phyloP scores from a whole-genome alignment of 1,140 invertebrate species.

The Camponotus floridanus region DNA sequence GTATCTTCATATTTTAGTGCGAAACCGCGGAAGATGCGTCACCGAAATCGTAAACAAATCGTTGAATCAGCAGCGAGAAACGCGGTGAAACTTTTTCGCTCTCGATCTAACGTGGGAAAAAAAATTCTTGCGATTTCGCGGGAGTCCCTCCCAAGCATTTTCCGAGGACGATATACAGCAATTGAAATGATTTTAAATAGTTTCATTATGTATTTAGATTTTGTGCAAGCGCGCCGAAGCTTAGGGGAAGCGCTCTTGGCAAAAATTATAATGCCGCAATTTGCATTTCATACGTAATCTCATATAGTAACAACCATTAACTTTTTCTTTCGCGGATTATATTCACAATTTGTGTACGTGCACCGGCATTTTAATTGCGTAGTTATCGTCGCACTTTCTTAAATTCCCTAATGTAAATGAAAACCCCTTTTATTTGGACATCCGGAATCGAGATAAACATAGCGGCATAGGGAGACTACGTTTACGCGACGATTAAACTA shows the following conservation, averaged over 20 bases:
- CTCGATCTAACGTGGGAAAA: background rate
- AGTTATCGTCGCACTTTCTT: conserved; percentile 43
- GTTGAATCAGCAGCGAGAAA: background rate
- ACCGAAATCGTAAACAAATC: background rate
- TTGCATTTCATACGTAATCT: conserved; percentile 41
- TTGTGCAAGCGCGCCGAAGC: conserved; percentile 25
- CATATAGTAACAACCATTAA: conserved; percentile 43
- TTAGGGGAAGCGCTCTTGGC: conserved; percentile 1
- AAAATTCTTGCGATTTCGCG: background rate
- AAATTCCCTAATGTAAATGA: conserved; percentile 58
- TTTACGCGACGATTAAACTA: conserved; percentile 2
- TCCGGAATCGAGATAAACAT: background rate
- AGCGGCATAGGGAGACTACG: background rate
- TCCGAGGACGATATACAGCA: background rate
- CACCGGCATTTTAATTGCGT: conserved; percentile 68
- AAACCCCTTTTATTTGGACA: conserved; percentile 23
- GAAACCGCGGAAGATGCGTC: conserved; percentile 20
- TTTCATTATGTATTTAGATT: conserved; percentile 30
- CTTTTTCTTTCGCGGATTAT: conserved; percentile 24
- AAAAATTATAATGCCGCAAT: conserved; percentile 50
- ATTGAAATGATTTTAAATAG: conserved; percentile 44
- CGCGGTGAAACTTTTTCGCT: background rate
- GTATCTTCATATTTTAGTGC: conserved; percentile 16
- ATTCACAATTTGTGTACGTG: conserved; percentile 36
- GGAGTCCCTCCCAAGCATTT: background rate